Base-by-base conservation (phyloP, 1,140 invertebrate species). In the Vollenhovia emeryi region DNA sequence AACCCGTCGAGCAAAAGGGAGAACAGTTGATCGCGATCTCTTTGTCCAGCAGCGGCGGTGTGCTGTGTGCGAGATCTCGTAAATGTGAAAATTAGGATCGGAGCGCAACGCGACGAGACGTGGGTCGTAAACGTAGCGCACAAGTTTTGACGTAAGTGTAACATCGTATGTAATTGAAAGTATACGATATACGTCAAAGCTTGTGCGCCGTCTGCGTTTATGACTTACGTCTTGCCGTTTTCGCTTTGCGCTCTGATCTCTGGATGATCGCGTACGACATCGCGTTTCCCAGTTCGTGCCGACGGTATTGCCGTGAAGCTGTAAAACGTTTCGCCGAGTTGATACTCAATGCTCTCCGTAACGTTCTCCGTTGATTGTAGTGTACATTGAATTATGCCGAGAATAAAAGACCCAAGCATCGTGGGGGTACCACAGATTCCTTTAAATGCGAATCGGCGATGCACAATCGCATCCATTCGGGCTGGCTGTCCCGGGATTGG, bases 361-460 rank as follows among this genome's bases (percentile, higher is more conserved):
- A 30, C 21, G 36, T 62, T 45, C 75, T 69, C 45, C 64, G 40
- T 57, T 36, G 74, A 69, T 60, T 71, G 50, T 75, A 84, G 45
- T 52, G 71, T 40, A 69, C 48, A 27, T 71, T 36, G 55, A 48
- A 60, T 27, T 52, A 48, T 83, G 69, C 60, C 78, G 66, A 64
- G 69, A 87, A 86, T 74, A 82, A 76, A 84, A 43, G 15, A 73
- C 30, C 68, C 36, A 59, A 45, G 18, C 18, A 75, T 24, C 21
- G 60, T 18, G 48, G 27, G 30, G 68, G 3, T 43, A 50, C 43
- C 24, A 30, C 50, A 45, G 43, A 73, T 73, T 68, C 40, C 55
- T 82, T 71, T 57, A 59, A 80, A 43, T 71, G n/a, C 43, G 30
- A 59, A 15, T 55, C 64, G 59, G 24, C 36, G n/a, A 57, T n/a